Percentiles rank a stretch among this genome's conserved stretches.
These are phyloP conservation scores for Maccullochella peelii DNA, from an alignment of 2,113 vertebrate species.

Conservation along the genomic window DNA sequence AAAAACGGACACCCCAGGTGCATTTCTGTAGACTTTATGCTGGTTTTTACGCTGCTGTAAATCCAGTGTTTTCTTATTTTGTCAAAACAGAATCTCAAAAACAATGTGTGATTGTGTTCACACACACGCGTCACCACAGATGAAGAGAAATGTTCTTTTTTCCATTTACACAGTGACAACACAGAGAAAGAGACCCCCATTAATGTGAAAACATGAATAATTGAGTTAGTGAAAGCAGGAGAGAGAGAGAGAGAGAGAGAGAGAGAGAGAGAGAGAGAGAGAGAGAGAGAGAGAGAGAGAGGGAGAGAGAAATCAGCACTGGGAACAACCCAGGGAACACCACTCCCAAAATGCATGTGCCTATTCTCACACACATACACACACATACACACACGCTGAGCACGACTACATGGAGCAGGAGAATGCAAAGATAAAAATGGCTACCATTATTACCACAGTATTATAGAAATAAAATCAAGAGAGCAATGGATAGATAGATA, in stretches of 20 bases:
- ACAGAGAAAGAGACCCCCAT: slow-evolving; percentile 48
- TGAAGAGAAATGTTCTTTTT: slow-evolving; percentile 46
- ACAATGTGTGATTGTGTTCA: not conserved
- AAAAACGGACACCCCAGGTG: too few species aligned
- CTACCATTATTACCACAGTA: slow-evolving; percentile 53
- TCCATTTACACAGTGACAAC: slow-evolving; percentile 48
- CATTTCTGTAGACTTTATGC: too few species aligned
- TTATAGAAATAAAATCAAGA: slow-evolving; percentile 23
- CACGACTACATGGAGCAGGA: slow-evolving; percentile 32
- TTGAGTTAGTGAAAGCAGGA: slow-evolving; percentile 61
- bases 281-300: slow-evolving; percentile 10
- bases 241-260: slow-evolving; percentile 15
- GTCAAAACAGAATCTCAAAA: not conserved
- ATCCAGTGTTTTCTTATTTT: too few species aligned
- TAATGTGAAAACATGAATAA: slow-evolving; percentile 75
- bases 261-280: slow-evolving; percentile 8
- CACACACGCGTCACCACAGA: slow-evolving; percentile 30
- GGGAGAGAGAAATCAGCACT: slow-evolving; percentile 20
- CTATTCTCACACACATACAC: slow-evolving; percentile 8
- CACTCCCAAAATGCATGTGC: slow-evolving; percentile 62
- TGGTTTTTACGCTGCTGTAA: too few species aligned
- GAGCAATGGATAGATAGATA: slow-evolving; percentile 14
- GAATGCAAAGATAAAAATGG: slow-evolving; percentile 58
- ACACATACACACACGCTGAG: not conserved
- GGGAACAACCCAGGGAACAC: slow-evolving; percentile 68